phyloP scores from a whole-genome alignment of 53 echinoderm and acorn worm species.

The Echinarachnius parma region DNA sequence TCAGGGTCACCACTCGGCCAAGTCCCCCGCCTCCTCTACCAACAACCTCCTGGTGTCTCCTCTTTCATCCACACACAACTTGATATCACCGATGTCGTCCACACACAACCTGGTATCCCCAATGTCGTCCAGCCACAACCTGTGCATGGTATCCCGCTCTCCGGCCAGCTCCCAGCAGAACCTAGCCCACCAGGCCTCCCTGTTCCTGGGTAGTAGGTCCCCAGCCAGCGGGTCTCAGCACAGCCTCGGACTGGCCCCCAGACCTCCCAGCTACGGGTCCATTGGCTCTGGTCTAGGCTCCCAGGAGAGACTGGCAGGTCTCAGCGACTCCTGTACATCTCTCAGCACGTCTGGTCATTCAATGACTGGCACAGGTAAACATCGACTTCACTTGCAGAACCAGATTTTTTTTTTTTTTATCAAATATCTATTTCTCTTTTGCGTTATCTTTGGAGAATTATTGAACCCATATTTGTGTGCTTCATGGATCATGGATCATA shows the following conservation, averaged over 20 bases:
- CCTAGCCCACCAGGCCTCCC: conserved; percentile 21
- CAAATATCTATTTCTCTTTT: too few species aligned
- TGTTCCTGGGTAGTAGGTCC: conserved; percentile 2
- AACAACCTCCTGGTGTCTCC: conserved; percentile 69
- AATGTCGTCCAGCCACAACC: conserved; percentile 73
- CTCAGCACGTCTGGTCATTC: conserved; percentile 71
- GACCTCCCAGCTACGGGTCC: conserved; percentile 18
- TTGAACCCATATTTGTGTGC: too few species aligned
- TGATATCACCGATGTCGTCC: too few species aligned
- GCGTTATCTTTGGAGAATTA: too few species aligned
- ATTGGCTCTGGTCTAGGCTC: conserved; percentile 55
- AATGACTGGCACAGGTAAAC: conserved; percentile 65
- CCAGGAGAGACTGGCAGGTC: conserved; percentile 60
- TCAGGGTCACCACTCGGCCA: not conserved
- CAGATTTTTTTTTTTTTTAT: too few species aligned
- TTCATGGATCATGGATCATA: too few species aligned
- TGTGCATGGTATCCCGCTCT: conserved; percentile 45
- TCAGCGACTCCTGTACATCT: conserved; percentile 70
- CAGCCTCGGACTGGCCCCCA: conserved; percentile 37
- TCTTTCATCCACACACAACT: conserved; percentile 36
- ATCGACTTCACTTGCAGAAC: too few species aligned
- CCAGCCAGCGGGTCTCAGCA: conserved; percentile 63
- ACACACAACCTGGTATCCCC: conserved; percentile 52
- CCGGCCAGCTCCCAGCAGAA: conserved; percentile 77
- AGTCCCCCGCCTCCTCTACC: conserved; percentile 67